Evolutionary conservation across 2,888 invertebrate genomes (phyloP), one percentile per base, ranked within the genome.

Genomic region (Loripinus fragilis): DNA sequence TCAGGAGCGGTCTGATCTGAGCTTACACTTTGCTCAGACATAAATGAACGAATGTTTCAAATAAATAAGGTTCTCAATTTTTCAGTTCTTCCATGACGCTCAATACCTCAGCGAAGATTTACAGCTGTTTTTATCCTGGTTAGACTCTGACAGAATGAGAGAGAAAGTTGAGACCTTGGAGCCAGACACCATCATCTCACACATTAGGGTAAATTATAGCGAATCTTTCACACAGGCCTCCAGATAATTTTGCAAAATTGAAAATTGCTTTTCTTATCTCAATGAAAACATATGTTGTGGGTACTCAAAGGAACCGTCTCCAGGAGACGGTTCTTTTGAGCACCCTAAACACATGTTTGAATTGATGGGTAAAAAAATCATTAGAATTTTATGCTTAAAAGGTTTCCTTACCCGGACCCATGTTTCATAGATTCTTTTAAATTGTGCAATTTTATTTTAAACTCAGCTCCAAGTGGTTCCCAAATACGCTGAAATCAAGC

Each of bases 51-150:
- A n/a, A n/a, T n/a, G n/a, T n/a, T n/a, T n/a, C n/a, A n/a, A n/a
- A n/a, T n/a, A n/a, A n/a, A n/a, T n/a, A n/a, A n/a, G n/a, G n/a
- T n/a, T n/a, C n/a, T n/a, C n/a, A n/a, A n/a, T 60, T n/a, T 76
- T 80, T 23, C 86, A 91, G 91, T 91, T 88, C 74, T 88, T 87
- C 80, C 90, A 90, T 79, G 90, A 90, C 71, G 83, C 87, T 23
- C 86, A 85, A 60, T 89, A 88, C 70, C 83, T 91, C 33, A 85
- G 86, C 64, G 88, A 88, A 75, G 91, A 91, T 77, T 87, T 91
- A 86, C 75, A 81, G 45, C 72, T 84, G 25, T 91, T 86, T 52
- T 72, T 91, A n/a, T 74, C 83, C 28, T 90, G 90, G 88, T 74
- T 90, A 70, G 83, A 89, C 83, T 88, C 88, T 23, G 87, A 85